phyloP scores from a whole-genome alignment of 2,113 vertebrate species.

The Callipepla squamata region DNA sequence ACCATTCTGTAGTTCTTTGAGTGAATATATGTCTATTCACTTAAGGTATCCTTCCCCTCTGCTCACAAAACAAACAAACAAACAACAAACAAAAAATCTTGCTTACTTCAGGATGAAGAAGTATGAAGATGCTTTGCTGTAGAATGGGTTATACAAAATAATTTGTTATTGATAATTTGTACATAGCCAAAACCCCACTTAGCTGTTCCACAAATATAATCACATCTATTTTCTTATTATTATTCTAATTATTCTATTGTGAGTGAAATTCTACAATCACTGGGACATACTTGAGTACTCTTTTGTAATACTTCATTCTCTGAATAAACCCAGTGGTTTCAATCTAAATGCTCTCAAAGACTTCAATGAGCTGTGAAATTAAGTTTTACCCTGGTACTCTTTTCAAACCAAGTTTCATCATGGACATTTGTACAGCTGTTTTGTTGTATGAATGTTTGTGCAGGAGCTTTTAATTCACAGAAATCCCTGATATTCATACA shows the following conservation, averaged over 20 bases:
- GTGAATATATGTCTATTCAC: background rate
- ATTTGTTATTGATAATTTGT: background rate
- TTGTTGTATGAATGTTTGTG: conserved; percentile 52
- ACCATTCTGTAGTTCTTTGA: too few species aligned
- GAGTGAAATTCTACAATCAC: conserved; percentile 11
- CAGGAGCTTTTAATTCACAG: conserved; percentile 62
- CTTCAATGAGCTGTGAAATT: conserved; percentile 72
- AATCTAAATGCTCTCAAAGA: conserved; percentile 56
- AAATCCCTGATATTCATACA: conserved; percentile 58
- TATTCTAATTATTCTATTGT: conserved; percentile 24
- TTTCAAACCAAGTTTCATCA: conserved; percentile 59
- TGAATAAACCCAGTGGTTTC: conserved; percentile 58
- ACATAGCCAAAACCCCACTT: background rate
- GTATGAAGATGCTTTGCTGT: background rate
- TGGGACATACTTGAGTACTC: conserved; percentile 34
- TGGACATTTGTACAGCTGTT: conserved; percentile 55
- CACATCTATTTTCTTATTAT: background rate
- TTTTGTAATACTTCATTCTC: conserved; percentile 31
- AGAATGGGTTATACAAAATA: background rate
- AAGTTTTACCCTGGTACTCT: conserved; percentile 55
- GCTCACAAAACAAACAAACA: too few species aligned
- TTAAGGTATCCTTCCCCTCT: background rate
- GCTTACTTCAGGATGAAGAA: background rate
- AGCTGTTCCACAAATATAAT: background rate
- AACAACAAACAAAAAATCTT: background rate